Conservation (phyloP, 2,113 vertebrate species). For the Lasiurus borealis region DNA sequence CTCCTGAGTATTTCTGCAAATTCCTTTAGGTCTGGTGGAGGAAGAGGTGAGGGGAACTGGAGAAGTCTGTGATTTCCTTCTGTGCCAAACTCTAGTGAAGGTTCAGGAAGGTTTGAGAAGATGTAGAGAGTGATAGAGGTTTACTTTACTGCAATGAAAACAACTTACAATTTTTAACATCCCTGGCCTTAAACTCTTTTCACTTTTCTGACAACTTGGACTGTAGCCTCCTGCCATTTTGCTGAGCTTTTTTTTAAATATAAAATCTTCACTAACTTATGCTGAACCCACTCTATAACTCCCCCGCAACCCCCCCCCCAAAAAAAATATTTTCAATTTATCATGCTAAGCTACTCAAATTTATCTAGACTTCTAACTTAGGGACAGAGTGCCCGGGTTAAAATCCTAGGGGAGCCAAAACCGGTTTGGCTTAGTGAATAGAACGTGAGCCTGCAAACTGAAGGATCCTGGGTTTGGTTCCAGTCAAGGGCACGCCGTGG, state of each 20-base stretch:
- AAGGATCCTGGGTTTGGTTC: no score
- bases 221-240: neutral
- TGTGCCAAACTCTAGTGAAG: neutral
- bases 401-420: neutral
- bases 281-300: neutral
- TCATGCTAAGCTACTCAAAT: neutral
- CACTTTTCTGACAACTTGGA: conserved; percentile 3
- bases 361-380: neutral
- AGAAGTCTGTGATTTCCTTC: neutral
- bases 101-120: neutral
- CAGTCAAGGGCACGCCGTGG: no score
- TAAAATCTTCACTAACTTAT: neutral
- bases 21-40: conserved; percentile 6
- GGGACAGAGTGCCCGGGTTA: neutral
- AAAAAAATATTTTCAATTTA: neutral
- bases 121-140: neutral
- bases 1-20: conserved; percentile 45
- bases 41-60: neutral
- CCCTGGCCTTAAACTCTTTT: conserved; percentile 14
- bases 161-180: neutral
- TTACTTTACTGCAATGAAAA: neutral
- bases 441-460: no score
- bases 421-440: no score
- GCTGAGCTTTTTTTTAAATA: no score
- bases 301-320: neutral